Evolutionary conservation across 2,888 invertebrate genomes (phyloP).

Genomic region (Balanococcus diminutus): DNA sequence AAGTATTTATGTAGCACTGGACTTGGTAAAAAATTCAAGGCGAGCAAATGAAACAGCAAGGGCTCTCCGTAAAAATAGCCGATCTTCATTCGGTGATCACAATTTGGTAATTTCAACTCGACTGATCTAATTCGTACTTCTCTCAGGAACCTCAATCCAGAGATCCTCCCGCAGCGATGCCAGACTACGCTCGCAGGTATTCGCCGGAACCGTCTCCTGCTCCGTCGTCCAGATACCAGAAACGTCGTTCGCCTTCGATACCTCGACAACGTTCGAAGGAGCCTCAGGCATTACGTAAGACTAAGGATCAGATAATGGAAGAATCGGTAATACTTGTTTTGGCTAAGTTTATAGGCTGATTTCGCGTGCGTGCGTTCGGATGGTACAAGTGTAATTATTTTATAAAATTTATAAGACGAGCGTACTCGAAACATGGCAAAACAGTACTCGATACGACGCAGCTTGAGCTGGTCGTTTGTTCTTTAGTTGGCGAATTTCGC

Average conservation of each 20-base stretch:
- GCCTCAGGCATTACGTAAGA: slow-evolving; percentile 56
- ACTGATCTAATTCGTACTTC: neutral
- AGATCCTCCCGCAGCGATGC: neutral
- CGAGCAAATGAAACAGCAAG: too few relatives aligned
- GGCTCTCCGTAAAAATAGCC: too few relatives aligned
- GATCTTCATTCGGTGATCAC: too few relatives aligned
- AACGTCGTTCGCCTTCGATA: neutral
- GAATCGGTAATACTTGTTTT: slow-evolving; percentile 61
- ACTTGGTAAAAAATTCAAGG: too few relatives aligned
- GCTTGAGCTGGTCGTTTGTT: neutral
- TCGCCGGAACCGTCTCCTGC: neutral
- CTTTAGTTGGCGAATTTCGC: slow-evolving; percentile 15
- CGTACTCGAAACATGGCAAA: neutral
- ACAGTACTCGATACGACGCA: neutral
- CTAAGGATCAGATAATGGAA: slow-evolving; percentile 69
- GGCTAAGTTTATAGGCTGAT: slow-evolving; percentile 50
- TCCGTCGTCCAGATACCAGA: neutral
- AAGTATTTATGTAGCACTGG: too few relatives aligned
- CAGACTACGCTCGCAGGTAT: neutral
- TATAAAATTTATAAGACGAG: neutral
- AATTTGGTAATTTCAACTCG: neutral
- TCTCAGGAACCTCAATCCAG: neutral
- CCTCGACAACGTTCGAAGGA: slow-evolving; percentile 31
- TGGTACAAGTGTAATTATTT: neutral
- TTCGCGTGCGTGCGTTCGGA: slow-evolving; percentile 26